A percentile compares a stretch with the other conserved stretches of the same genome.
Evolutionary conservation across 2,113 vertebrate genomes (phyloP).

Genomic region (Todiramphus chloris): DNA sequence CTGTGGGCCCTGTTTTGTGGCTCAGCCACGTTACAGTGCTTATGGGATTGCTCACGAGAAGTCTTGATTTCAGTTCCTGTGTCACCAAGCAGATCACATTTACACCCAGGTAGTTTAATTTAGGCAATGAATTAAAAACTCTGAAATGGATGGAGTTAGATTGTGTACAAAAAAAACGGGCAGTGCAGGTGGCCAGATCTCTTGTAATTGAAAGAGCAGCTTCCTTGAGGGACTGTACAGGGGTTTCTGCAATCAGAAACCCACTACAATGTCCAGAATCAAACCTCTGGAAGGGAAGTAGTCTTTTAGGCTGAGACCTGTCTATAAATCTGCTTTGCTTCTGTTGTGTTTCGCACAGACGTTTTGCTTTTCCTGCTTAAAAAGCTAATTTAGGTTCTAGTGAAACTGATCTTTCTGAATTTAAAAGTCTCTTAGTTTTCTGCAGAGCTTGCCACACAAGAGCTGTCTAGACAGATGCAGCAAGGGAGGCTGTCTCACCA

Average conservation of each 20-base stretch:
- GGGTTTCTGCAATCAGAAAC: neutral
- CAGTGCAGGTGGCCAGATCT: neutral
- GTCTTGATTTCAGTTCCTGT: neutral
- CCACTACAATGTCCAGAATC: neutral
- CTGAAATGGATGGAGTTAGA: neutral
- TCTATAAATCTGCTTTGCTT: neutral
- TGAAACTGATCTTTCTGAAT: neutral
- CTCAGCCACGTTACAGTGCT: neutral
- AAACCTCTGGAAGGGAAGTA: neutral
- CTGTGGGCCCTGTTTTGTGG: neutral
- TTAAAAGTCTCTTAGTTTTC: neutral
- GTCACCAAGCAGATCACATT: neutral
- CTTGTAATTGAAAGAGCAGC: neutral
- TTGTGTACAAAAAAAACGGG: rapidly evolving
- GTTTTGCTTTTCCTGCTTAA: neutral
- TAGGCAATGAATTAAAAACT: neutral
- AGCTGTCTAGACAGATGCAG: neutral
- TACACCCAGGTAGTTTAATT: neutral
- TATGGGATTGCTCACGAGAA: neutral
- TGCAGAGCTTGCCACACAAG: neutral
- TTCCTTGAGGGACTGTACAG: neutral
- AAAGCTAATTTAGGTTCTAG: neutral
- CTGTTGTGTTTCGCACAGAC: neutral
- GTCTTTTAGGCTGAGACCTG: neutral
- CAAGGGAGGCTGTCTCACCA: neutral